Evolutionary conservation across 2,888 invertebrate species (phyloP).

Genomic region (Lymantria dispar): DNA sequence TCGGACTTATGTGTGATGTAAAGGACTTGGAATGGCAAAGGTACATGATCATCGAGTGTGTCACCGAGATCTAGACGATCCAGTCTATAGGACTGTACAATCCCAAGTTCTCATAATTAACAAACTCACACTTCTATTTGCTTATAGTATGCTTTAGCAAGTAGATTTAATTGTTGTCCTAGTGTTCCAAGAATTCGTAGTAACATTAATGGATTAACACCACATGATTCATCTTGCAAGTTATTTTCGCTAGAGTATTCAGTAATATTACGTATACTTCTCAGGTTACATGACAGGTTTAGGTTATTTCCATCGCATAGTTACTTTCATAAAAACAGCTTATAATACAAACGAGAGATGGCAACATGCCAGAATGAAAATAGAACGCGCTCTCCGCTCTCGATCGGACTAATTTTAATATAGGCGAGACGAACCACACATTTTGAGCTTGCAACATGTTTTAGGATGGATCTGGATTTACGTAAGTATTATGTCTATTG

Average conservation of each 20-base stretch:
- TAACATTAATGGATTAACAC: constrained; percentile 33
- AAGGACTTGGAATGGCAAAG: constrained; percentile 89
- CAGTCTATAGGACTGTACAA: constrained; percentile 49
- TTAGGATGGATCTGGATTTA: constrained; percentile 34
- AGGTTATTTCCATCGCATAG: constrained; percentile 80
- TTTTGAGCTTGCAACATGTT: constrained; percentile 56
- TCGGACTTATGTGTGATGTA: constrained; percentile 93
- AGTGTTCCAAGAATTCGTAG: constrained; percentile 10
- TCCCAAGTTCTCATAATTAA: constrained; percentile 42
- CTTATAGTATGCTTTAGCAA: constrained; percentile 66
- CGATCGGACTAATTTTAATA: constrained; percentile 79
- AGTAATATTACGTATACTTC: constrained; percentile 55
- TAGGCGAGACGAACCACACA: constrained; percentile 57
- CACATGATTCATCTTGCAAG: constrained; percentile 16
- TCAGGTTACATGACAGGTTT: constrained; percentile 79
- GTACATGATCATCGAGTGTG: constrained; percentile 67
- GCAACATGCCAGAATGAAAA: constrained; percentile 74
- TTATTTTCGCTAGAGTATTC: constrained; percentile 22
- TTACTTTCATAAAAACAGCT: constrained; percentile 82
- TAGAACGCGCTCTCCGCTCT: constrained; percentile 75
- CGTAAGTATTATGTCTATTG: too few species aligned
- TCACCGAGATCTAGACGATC: constrained; percentile 39
- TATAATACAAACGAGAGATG: constrained; percentile 82
- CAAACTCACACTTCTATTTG: constrained; percentile 47
- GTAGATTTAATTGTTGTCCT: constrained; percentile 30